Evolutionary conservation across 2,113 vertebrate species (phyloP).

Genomic region (Ardeotis arabs): DNA sequence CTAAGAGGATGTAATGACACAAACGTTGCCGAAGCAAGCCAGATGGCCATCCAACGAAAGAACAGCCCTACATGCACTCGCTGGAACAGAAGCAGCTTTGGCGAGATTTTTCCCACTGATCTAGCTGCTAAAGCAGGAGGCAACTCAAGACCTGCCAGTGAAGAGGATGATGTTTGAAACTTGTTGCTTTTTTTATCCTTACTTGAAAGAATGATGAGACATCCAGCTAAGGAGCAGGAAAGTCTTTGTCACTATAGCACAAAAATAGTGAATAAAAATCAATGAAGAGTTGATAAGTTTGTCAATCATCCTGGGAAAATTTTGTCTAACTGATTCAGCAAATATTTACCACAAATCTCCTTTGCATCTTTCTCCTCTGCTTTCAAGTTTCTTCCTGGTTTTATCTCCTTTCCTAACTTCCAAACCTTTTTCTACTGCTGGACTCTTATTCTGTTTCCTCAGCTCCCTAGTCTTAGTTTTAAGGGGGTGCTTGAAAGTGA

Average conservation of each 20-base stretch:
- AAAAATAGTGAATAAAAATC: slow-evolving; percentile 17
- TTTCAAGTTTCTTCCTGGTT: neutral
- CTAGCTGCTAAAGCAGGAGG: neutral
- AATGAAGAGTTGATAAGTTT: neutral
- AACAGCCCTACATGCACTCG: neutral
- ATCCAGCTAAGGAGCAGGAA: neutral
- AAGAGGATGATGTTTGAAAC: neutral
- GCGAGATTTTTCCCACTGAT: neutral
- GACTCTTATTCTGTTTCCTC: neutral
- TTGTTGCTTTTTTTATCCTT: neutral
- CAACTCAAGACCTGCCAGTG: neutral
- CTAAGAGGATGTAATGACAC: neutral
- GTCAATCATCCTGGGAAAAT: neutral
- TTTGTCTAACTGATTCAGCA: neutral
- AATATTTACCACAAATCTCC: neutral
- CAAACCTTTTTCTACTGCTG: neutral
- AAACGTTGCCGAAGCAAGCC: neutral
- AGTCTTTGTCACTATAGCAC: neutral
- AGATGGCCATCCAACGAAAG: neutral
- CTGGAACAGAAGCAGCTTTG: neutral
- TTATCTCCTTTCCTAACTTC: neutral
- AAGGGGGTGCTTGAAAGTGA: neutral
- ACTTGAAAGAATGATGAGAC: neutral
- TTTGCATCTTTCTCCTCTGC: neutral
- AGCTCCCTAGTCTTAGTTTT: neutral